Base-by-base conservation (phyloP, 2,797 vertebrate species). In the Varecia variegata region DNA sequence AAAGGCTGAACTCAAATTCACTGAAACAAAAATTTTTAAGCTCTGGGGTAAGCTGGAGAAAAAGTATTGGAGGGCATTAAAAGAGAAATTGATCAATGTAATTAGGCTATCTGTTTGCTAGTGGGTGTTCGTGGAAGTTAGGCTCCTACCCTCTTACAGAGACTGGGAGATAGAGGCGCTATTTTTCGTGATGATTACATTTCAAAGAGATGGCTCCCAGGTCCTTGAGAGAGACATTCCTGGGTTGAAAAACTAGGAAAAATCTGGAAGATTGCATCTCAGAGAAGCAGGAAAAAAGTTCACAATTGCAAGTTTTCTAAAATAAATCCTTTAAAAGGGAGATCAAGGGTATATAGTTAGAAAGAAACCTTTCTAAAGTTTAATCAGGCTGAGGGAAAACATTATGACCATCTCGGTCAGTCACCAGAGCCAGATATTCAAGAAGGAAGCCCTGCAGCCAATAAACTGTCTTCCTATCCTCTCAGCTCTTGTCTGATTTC, bases 371-470 rank as follows among this genome's bases (percentile, higher is more conserved):
- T 10, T 38, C 13, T 47, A 67, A 67, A 82, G 5, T 83, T 82
- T 74, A 45, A 30, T 83, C 60, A 35, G 62, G 13, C 38, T 45
- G 50, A 83, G 23, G 40, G 45, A 50, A 54, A 47, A 56, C 23
- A 15, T 38, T 73, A 35, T 86, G 23, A 4, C 27, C 21, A 17
- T 38, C 12, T 62, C 21, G 7, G 21, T 45, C 21, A 92, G 43
- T 65, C 76, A 96, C 96, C 97, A 65, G 23, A 94, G 8, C 23
- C 52, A 87, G 47, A 77, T 92, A 80, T 86, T 95, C 45, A 88
- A 43, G 14, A 97, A 90, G 56, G 21, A 68, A 94, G 3, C 7
- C 77, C 54, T 67, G 50, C 21, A 40, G 84, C 96, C 84, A 77
- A 68, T 7, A 18, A 77, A 65, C 54, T 88, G 96, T 87, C 0